Conservation (phyloP, 2,888 invertebrate genomes). For the Spodoptera littoralis region DNA sequence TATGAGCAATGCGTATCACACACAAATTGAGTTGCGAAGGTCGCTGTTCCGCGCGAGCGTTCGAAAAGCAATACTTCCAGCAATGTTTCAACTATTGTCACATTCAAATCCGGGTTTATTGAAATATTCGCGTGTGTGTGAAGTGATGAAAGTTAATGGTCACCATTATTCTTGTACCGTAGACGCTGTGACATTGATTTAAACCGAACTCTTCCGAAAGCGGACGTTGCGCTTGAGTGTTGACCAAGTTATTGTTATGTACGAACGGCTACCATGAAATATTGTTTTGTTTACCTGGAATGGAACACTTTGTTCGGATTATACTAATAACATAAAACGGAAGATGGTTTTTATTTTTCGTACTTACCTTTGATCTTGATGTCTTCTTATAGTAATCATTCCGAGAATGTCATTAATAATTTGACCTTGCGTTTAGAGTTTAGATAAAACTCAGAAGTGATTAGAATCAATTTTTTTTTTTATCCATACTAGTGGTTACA, state of each 20-base stretch:
- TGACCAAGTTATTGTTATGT: slow-evolving; percentile 48
- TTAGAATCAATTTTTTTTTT: slow-evolving; percentile 1
- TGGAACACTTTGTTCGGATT: slow-evolving; percentile 1
- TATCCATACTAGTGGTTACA: slow-evolving; percentile 39
- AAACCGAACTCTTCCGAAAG: slow-evolving; percentile 53
- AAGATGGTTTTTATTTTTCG: no score
- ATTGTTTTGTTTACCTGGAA: slow-evolving; percentile 32
- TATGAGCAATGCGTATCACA: slow-evolving; percentile 47
- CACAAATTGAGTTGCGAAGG: slow-evolving; percentile 44
- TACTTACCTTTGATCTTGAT: no score
- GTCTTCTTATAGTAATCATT: no score
- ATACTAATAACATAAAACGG: background rate
- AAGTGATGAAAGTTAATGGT: slow-evolving; percentile 58
- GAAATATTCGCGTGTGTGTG: slow-evolving; percentile 55
- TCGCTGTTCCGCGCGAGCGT: slow-evolving; percentile 16
- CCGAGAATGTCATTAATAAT: no score
- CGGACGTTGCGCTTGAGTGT: slow-evolving; percentile 43
- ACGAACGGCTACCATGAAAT: slow-evolving; percentile 38
- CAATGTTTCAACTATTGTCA: slow-evolving; percentile 50
- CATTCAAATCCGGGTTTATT: slow-evolving; percentile 52
- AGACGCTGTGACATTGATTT: slow-evolving; percentile 51
- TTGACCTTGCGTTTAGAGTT: no score
- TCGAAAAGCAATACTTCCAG: slow-evolving; percentile 39
- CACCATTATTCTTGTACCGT: slow-evolving; percentile 48
- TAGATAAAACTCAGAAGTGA: background rate